phyloP scores from a whole-genome alignment of 2,888 invertebrate genomes.

The Melinaea marsaeus region DNA sequence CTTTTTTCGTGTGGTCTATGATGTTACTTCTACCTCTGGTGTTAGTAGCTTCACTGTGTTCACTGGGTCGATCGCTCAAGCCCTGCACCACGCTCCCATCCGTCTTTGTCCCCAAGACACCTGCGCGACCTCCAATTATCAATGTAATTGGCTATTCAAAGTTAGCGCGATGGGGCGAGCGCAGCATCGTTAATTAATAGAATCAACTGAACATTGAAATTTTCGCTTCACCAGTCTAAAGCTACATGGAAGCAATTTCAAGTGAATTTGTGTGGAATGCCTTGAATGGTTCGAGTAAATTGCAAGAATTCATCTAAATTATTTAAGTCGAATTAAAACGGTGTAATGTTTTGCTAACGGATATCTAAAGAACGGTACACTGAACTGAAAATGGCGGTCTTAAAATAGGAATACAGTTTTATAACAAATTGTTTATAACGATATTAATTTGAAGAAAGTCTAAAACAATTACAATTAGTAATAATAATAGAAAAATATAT shows the following conservation, averaged over 20 bases:
- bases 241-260: slow-evolving; percentile 40
- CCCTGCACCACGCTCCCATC: slow-evolving; percentile 33
- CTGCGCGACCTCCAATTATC: slow-evolving; percentile 74
- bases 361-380: not conserved
- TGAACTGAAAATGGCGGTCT: not conserved
- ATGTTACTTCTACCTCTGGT: not conserved
- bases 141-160: slow-evolving; percentile 75
- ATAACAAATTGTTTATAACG: not conserved
- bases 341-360: slow-evolving; percentile 1
- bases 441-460: not conserved
- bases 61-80: not conserved
- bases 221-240: slow-evolving; percentile 59
- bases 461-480: no score
- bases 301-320: slow-evolving; percentile 17
- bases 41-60: not conserved
- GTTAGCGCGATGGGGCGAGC: slow-evolving; percentile 63
- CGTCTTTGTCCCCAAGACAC: slow-evolving; percentile 64
- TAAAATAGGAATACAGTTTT: not conserved
- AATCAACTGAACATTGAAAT: slow-evolving; percentile 74
- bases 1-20: no score
- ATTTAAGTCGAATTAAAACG: slow-evolving; percentile 5
- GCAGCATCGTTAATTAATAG: slow-evolving; percentile 70
- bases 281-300: slow-evolving; percentile 35
- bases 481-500: not conserved
- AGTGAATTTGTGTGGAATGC: slow-evolving; percentile 50